Evolutionary conservation across 2,888 invertebrate species (phyloP), one percentile per base, ranked within the genome.

Genomic region (Pollenia angustigena): DNA sequence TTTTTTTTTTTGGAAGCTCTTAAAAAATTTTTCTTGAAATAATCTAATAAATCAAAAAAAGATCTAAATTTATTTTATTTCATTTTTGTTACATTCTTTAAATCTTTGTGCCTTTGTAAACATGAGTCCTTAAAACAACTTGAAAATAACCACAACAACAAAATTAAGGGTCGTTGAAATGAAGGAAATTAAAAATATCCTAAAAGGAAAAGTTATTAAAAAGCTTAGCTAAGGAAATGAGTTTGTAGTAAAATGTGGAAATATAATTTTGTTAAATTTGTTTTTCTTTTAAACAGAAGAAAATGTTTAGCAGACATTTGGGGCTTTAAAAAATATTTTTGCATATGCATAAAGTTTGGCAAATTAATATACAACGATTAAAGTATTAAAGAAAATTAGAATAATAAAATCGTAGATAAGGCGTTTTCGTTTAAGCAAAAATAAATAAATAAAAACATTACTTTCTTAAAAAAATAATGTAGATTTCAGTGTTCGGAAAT

Each of bases 131-230:
- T 0, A 7, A 16, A 58, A 16, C 4, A 14, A 32, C 32, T 32
- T 32, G 4, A 32, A 32, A 6, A 32, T 32, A 23, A n/a, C 12
- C 32, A 32, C 40, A 50, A 16, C 16, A 12, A 16, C 12, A 16
- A 46, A 68, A 58, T 48, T 48, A 40, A 48, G 7, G n/a, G 44
- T 2, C 46, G 23, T 40, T 76, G 10, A 32, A 50, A 50, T 44
- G 42, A 23, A 82, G 68, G 68, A 75, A 76, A 76, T 71, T 83
- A 76, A 71, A 83, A 76, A 54, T 48, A 76, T 76, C 48, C 71
- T 54, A 64, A 14, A 48, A 71, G 62, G 54, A 42, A 62, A 62
- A 60, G 14, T 16, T 23, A 23, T 58, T 52, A 44, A 68, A 23
- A 74, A 58, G 48, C 1, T n/a, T 14, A 40, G 9, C 32, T 18